Evolutionary conservation across 2,888 invertebrate species (phyloP).

Genomic region (Pyralis farinalis): DNA sequence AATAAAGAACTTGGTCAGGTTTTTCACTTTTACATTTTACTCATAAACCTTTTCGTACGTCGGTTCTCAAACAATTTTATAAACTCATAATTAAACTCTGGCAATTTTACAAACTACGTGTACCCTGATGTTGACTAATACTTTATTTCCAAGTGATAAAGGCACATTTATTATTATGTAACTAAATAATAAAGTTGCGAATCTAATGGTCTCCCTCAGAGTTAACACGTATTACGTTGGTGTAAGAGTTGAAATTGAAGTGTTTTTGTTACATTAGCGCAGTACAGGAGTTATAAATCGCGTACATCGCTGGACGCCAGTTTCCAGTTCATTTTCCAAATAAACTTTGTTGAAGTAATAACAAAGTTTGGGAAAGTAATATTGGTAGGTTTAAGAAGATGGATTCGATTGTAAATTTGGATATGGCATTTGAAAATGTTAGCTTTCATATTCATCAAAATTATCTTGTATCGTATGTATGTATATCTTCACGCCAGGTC

Average conservation of each 20-base stretch:
- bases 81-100: slow-evolving; percentile 16
- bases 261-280: slow-evolving; percentile 20
- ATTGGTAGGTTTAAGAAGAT: slow-evolving; percentile 28
- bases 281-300: slow-evolving; percentile 47
- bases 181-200: slow-evolving; percentile 13
- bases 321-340: slow-evolving; percentile 68
- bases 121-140: not conserved
- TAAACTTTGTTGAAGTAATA: slow-evolving; percentile 67
- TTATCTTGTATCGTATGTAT: too few relatives aligned
- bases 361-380: slow-evolving; percentile 61
- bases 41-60: not conserved
- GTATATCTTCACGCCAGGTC: too few relatives aligned
- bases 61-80: slow-evolving; percentile 13
- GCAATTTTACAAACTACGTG: slow-evolving; percentile 5
- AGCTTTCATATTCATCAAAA: too few relatives aligned
- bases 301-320: slow-evolving; percentile 53
- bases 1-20: too few relatives aligned
- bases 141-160: slow-evolving; percentile 12
- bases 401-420: slow-evolving; percentile 17
- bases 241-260: slow-evolving; percentile 33
- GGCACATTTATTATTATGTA: slow-evolving; percentile 12
- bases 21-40: too few relatives aligned
- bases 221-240: slow-evolving; percentile 17
- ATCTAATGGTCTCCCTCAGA: slow-evolving; percentile 6
- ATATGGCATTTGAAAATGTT: slow-evolving; percentile 26